Conservation (phyloP, 2,113 vertebrate species). For the Cercocebus atys region DNA sequence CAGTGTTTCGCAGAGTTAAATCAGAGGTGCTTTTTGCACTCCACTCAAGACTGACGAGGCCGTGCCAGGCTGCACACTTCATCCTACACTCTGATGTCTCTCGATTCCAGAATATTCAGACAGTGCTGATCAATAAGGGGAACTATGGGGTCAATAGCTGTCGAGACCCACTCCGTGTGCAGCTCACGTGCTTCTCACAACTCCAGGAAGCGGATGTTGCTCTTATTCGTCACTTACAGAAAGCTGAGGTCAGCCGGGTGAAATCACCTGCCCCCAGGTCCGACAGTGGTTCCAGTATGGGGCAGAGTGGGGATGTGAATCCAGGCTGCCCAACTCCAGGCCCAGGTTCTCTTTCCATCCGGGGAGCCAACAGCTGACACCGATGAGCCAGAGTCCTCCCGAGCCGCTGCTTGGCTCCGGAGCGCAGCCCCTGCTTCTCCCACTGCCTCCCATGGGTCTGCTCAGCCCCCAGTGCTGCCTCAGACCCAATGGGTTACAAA, state of each 20-base stretch:
- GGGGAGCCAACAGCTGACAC: neutral
- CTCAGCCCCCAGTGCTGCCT: neutral
- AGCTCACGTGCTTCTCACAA: neutral
- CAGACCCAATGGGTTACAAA: neutral
- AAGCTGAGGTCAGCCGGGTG: no score
- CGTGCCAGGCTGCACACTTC: neutral
- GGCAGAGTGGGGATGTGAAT: neutral
- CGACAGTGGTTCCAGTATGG: neutral
- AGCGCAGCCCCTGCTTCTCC: neutral
- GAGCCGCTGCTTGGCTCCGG: no score
- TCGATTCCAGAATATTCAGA: neutral
- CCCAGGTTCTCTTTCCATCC: neutral
- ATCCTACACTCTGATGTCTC: neutral
- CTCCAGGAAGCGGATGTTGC: neutral
- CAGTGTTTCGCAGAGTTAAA: neutral
- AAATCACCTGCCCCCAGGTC: no score
- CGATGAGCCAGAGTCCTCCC: no score
- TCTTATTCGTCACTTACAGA: no score
- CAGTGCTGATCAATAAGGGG: neutral
- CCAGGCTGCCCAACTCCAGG: neutral
- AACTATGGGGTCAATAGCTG: no score
- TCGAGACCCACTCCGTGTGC: no score
- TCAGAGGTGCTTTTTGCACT: neutral
- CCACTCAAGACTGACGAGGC: neutral
- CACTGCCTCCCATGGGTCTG: neutral